These are phyloP conservation scores for Chamaea fasciata DNA, from an alignment of 2,113 vertebrate genomes.

Conservation along the genomic window DNA sequence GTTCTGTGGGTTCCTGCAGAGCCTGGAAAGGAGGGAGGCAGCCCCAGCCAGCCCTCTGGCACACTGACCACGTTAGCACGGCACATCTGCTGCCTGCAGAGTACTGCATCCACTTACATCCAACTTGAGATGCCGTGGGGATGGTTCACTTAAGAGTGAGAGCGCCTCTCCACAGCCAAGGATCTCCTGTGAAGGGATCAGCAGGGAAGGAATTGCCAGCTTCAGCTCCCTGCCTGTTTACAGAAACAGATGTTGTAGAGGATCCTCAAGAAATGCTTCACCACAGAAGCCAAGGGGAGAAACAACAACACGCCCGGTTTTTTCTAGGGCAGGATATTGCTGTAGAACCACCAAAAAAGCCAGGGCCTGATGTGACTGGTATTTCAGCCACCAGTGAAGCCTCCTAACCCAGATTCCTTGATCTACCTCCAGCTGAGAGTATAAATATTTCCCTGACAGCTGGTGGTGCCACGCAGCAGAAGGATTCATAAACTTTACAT, in stretches of 20 bases:
- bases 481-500: conserved; percentile 76
- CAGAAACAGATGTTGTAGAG: conserved; percentile 12
- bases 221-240: not conserved
- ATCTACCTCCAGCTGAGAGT: conserved; percentile 53
- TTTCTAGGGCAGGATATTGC: not conserved
- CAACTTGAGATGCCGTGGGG: not conserved
- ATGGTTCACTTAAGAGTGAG: not conserved
- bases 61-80: accelerated
- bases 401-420: conserved; percentile 34
- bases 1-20: not conserved
- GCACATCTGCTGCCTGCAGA: accelerated
- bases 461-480: conserved; percentile 70
- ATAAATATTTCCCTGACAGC: conserved; percentile 72
- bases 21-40: not conserved
- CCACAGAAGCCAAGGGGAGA: not conserved
- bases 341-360: not conserved
- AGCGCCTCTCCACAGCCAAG: not conserved
- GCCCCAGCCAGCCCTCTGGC: not conserved
- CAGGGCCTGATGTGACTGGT: not conserved
- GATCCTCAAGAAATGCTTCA: conserved; percentile 18
- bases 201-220: not conserved
- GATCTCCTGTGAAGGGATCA: not conserved
- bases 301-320: not conserved
- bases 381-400: not conserved
- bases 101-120: accelerated